phyloP scores from a whole-genome alignment of 2,888 invertebrate species.

The Pachliopta kotzebuea region DNA sequence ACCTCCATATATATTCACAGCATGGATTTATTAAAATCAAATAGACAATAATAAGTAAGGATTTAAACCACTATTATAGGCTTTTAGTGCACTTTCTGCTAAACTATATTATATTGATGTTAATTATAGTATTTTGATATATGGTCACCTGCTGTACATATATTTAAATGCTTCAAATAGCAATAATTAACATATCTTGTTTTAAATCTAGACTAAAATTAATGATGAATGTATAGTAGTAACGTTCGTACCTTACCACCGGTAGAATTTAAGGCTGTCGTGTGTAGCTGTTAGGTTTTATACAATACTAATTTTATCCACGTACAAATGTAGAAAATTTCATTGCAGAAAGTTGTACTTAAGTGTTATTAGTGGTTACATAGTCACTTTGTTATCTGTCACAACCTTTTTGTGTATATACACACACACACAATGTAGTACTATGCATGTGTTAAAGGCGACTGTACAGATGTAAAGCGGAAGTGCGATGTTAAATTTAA shows the following conservation, averaged over 20 bases:
- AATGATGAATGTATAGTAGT: no score
- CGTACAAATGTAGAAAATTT: neutral
- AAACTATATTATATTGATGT: neutral
- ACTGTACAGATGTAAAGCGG: slow-evolving; percentile 1
- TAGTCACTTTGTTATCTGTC: neutral
- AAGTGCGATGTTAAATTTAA: neutral
- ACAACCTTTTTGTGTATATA: neutral
- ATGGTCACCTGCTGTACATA: neutral
- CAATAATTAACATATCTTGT: neutral
- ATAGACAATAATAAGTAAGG: slow-evolving; percentile 3
- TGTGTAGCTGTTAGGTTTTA: no score
- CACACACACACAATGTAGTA: no score
- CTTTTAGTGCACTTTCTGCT: neutral
- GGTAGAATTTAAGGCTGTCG: no score
- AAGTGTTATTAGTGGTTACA: neutral
- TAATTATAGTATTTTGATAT: neutral
- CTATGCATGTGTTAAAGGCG: neutral
- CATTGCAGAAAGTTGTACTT: neutral
- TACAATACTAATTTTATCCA: neutral
- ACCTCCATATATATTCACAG: neutral
- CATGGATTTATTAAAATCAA: neutral
- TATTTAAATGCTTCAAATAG: neutral
- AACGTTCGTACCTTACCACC: no score
- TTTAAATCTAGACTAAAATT: neutral
- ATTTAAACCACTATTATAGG: neutral